Base-by-base conservation (phyloP, 2,113 vertebrate species). In the Noturus placidus region DNA sequence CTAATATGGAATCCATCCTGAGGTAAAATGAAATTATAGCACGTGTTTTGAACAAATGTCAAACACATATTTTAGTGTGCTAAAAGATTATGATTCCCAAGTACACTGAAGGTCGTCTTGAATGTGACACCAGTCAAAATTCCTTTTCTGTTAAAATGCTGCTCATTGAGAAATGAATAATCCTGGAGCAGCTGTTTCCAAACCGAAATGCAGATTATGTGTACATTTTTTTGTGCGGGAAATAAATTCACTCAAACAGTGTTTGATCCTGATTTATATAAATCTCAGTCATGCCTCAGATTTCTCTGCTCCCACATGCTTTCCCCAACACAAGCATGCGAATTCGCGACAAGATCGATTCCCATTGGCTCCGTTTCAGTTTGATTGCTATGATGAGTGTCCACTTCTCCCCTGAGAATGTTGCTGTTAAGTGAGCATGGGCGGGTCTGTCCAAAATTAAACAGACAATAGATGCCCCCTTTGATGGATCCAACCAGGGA, bases 291-390 rank as follows among this genome's bases (percentile, higher is more conserved):
- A 35, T 38, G 10, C 38, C 56, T 79, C 76, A 19, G 50, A 27
- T 25, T 33, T 25, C 56, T 33, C 17, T 1, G n/a, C 15, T 80
- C 30, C 15, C 27, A 54, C 76, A 57, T 17, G 25, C 25, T 78
- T 27, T 52, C 72, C 35, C 20, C 30, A 25, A 38, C 63, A 52
- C 46, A 69, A 82, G 78, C 86, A 85, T 91, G 90, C 79, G 84
- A 89, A 89, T 84, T 89, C 7, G 27, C 2, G 9, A 67, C n/a
- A 67, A 35, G 83, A 91, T 91, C 79, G 88, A 91, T 91, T 89
- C 88, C 88, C 84, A 86, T 86, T 83, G 85, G 6, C 67, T 81
- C 14, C 27, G 17, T 70, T 57, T 72, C 27, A 82, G 13, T 86
- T 82, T 78, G 57, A 87, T 82, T 85, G 86, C 77, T 67, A 74